Evolutionary conservation across 2,797 vertebrate genomes (phyloP), one percentile per base, ranked within the genome.

Genomic region (Anguilla marmorata): DNA sequence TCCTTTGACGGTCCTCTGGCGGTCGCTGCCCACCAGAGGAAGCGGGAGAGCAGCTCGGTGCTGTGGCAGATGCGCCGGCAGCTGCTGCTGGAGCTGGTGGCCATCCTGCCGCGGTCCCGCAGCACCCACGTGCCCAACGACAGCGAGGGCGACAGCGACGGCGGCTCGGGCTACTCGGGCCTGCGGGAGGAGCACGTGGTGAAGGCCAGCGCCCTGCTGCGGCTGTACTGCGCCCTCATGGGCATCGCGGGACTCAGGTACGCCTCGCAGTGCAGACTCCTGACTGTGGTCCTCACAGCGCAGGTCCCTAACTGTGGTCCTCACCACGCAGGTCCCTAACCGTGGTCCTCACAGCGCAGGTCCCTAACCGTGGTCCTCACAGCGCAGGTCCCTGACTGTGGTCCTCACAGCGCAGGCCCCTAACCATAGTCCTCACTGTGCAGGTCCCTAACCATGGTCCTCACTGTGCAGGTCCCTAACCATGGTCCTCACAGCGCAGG

Each of bases 41-140:
- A 98, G 94, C 95, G 95, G 91, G 98, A 99, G 91, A 97, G 98
- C 94, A 96, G 97, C 93, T 99, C 98, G 0, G 98, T 99, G 86
- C 96, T 99, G 86, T 99, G 98, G 98, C 98, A 99, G 91, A 99
- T 99, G 98, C 97, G 98, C 83, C 94, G 97, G 85, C 98, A 99
- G 96, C 97, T 99, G 93, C 96, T 99, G 52, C 94, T 98, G 92
- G 99, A 99, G 93, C 94, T 99, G 87, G 98, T 98, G 87, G 97
- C 97, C 91, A 99, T 99, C 93, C 95, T 99, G 89, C 99, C 99
- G 0, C 97, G 97, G 30, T 98, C 98, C 0, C 97, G 97, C 92
- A 98, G 97, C 92, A 96, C 97, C 0, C 97, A 95, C 80, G 89
- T 97, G 0, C 96, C 96, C 48, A 97, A 97, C 50, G 97, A 98